Evolutionary conservation across 1,140 invertebrate genomes (phyloP).

Genomic region (Lanistes nyassanus): DNA sequence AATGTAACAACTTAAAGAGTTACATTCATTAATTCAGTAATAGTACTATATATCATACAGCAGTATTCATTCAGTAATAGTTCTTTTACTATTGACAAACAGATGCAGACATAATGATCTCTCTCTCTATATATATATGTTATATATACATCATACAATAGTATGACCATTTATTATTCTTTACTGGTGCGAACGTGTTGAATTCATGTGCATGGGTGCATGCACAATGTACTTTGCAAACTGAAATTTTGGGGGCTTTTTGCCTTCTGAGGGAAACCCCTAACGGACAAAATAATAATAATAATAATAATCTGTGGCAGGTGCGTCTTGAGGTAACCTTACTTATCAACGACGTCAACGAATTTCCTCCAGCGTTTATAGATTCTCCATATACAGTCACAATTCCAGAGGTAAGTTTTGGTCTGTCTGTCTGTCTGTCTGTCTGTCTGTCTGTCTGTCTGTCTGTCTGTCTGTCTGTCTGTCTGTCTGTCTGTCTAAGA

Average conservation of each 20-base stretch:
- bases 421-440: background rate
- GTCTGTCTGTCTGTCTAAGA: background rate
- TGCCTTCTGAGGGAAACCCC: background rate
- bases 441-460: background rate
- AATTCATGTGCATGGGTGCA: background rate
- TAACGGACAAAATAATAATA: background rate
- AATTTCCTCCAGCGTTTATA: conserved; percentile 2
- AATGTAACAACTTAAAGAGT: too few species aligned
- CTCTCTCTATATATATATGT: too few species aligned
- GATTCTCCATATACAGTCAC: background rate
- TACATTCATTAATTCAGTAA: too few species aligned
- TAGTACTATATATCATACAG: too few species aligned
- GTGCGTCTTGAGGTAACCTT: background rate
- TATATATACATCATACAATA: too few species aligned
- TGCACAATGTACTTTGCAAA: background rate
- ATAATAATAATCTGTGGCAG: background rate
- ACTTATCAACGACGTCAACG: background rate
- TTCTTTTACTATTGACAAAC: too few species aligned
- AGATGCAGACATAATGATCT: too few species aligned
- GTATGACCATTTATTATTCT: background rate
- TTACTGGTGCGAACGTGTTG: background rate
- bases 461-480: background rate
- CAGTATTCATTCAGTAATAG: too few species aligned
- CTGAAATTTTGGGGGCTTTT: background rate
- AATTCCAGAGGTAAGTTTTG: background rate